phyloP scores from a whole-genome alignment of 1,140 invertebrate genomes.

The Tachypleus tridentatus region DNA sequence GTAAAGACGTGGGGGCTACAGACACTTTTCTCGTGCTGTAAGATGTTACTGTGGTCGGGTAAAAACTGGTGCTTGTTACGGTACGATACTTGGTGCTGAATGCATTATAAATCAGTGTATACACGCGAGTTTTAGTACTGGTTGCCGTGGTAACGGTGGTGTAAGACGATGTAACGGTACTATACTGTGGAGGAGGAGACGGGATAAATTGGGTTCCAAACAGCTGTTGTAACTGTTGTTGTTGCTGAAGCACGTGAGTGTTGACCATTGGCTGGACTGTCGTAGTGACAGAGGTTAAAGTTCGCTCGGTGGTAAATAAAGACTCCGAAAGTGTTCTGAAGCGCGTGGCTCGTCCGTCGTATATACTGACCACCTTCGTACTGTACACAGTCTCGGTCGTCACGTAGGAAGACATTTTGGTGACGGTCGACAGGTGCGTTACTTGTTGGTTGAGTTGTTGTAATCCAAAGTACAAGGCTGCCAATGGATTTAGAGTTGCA shows the following conservation, averaged over 20 bases:
- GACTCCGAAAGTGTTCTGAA: constrained; percentile 26
- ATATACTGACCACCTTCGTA: constrained; percentile 29
- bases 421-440: constrained; percentile 24
- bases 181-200: constrained; percentile 8
- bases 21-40: background rate
- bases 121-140: constrained; percentile 22
- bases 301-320: constrained; percentile 20
- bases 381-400: constrained; percentile 28
- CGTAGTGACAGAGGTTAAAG: constrained; percentile 25
- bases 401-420: constrained; percentile 23
- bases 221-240: constrained; percentile 21
- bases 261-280: constrained; percentile 24
- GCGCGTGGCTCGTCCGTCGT: constrained; percentile 27
- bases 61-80: constrained; percentile 24
- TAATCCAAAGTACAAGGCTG: constrained; percentile 18
- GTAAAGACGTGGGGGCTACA: too few species aligned
- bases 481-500: constrained; percentile 23
- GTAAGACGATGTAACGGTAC: constrained; percentile 19
- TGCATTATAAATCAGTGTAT: constrained; percentile 29
- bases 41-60: constrained; percentile 24
- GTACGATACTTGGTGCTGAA: constrained; percentile 28
- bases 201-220: constrained; percentile 10
- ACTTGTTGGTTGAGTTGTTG: constrained; percentile 21
- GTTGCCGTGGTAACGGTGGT: constrained; percentile 26
- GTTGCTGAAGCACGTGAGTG: constrained; percentile 20